Percentiles rank a stretch among this genome's conserved stretches.
phyloP scores from a whole-genome alignment of 2,797 vertebrate genomes.

The Liparis tanakae region DNA sequence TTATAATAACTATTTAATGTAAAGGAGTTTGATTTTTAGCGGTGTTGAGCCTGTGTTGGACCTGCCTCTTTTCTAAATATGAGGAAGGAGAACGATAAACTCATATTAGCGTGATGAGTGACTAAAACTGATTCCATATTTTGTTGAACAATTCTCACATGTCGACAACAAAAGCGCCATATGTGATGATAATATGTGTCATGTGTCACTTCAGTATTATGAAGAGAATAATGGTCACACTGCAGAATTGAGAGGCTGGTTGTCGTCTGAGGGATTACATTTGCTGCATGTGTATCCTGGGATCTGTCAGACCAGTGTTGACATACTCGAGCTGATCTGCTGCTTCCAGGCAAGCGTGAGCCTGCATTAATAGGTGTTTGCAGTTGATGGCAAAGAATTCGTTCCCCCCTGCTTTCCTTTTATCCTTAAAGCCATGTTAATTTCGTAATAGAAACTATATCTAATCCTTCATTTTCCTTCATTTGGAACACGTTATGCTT shows the following conservation, averaged over 20 bases:
- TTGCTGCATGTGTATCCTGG: conserved; percentile 69
- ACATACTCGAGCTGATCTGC: conserved; percentile 69
- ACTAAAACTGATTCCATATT: conserved; percentile 16
- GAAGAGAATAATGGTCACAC: conserved; percentile 43
- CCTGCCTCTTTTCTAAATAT: background rate
- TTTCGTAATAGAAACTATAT: conserved; percentile 48
- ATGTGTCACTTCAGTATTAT: conserved; percentile 15
- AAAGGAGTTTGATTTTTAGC: conserved; percentile 30
- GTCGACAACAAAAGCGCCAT: conserved; percentile 2
- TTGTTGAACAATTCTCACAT: conserved; percentile 13
- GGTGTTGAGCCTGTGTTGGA: background rate
- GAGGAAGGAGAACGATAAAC: conserved; percentile 3
- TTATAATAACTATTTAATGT: conserved; percentile 40
- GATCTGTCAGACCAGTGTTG: conserved; percentile 71
- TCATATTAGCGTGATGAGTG: conserved; percentile 5
- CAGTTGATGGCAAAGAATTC: conserved; percentile 50
- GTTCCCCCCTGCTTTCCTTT: conserved; percentile 34
- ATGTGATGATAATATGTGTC: conserved; percentile 9
- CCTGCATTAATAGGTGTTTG: conserved; percentile 79
- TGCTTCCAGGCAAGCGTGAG: conserved; percentile 75
- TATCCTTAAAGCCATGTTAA: conserved; percentile 47
- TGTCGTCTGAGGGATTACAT: conserved; percentile 67
- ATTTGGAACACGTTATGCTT: conserved; percentile 18
- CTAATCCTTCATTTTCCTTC: conserved; percentile 52
- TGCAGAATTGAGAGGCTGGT: conserved; percentile 35